phyloP scores from a whole-genome alignment of 2,888 invertebrate species.

The Drosophila nr. fundita region DNA sequence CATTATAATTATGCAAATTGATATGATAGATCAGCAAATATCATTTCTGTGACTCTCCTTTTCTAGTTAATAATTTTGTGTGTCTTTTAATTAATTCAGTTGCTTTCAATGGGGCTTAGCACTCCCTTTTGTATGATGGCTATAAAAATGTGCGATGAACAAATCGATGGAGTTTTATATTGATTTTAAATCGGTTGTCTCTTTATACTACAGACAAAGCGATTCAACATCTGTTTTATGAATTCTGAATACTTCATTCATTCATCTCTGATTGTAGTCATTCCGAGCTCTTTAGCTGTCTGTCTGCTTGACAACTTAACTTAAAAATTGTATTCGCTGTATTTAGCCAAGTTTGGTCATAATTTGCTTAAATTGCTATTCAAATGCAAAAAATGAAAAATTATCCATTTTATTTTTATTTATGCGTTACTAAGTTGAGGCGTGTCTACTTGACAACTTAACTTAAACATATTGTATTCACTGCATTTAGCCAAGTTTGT shows the following conservation, averaged over 20 bases:
- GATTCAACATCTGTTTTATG: conserved; percentile 27
- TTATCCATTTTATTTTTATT: conserved; percentile 11
- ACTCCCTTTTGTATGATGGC: conserved; percentile 26
- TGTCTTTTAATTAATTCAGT: conserved; percentile 32
- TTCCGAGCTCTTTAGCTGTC: conserved; percentile 6
- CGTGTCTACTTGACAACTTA: conserved; percentile 37
- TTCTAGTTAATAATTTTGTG: conserved; percentile 48
- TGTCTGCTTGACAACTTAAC: conserved; percentile 46
- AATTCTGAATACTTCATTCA: conserved; percentile 25
- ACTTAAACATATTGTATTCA: conserved; percentile 31
- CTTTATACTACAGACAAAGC: conserved; percentile 58
- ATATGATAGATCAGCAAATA: conserved; percentile 53
- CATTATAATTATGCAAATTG: conserved; percentile 74
- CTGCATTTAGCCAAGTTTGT: conserved; percentile 28
- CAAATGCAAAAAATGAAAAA: conserved; percentile 20
- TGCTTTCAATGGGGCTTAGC: conserved; percentile 21
- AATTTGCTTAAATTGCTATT: conserved; percentile 28
- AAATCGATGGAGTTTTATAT: conserved; percentile 58
- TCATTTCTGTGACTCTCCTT: conserved; percentile 51
- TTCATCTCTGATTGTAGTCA: conserved; percentile 33
- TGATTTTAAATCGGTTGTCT: conserved; percentile 72
- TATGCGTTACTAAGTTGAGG: conserved; percentile 20
- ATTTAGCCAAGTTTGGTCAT: conserved; percentile 25
- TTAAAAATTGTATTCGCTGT: conserved; percentile 31
- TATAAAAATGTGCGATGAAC: conserved; percentile 37